Evolutionary conservation across 1,140 invertebrate species (phyloP), one percentile per base, ranked within the genome.

Genomic region (Drosophila kohkoa): DNA sequence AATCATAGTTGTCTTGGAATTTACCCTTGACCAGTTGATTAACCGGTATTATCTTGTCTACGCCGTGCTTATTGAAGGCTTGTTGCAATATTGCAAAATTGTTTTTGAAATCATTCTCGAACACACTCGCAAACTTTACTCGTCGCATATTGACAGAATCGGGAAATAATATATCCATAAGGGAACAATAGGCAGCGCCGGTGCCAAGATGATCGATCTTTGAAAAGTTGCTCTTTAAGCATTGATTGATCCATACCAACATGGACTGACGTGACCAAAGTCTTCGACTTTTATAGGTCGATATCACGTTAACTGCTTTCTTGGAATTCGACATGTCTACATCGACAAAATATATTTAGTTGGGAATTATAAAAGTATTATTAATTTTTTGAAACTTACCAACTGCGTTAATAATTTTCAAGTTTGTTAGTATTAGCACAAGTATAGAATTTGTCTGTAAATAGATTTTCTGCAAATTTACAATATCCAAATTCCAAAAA

Each of bases 151-250:
- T 95, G 54, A 99, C 95, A 91, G 95, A 96, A 68, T 96, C 96
- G 80, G 98, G 97, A 93, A 99, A 99, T 3, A 99, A 94, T 96
- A 99, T 98, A 92, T 99, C 98, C 97, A 99, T 99, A 89, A 99
- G 99, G 91, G 99, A 98, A 92, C 98, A 99, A 93, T 99, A 99
- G 5, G 97, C 98, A 35, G 98, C 97, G 67, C 81, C 98, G 64
- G 98, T 97, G 91, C 98, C 99, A 20, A 99, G 92, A 92, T 99
- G 98, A 93, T 99, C 99, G 77, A 99, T 98, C 94, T 99, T 99
- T 15, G 94, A 95, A 85, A 98, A 98, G 83, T 95, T 96, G 25
- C 97, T 96, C 90, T 97, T 95, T 20, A 99, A 93, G 91, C 97
- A 98, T 87, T 98, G 96, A 91, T 99, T 99, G 58, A 99, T 97